Conservation (phyloP, 2,113 vertebrate genomes). For the Delphinus delphis region DNA sequence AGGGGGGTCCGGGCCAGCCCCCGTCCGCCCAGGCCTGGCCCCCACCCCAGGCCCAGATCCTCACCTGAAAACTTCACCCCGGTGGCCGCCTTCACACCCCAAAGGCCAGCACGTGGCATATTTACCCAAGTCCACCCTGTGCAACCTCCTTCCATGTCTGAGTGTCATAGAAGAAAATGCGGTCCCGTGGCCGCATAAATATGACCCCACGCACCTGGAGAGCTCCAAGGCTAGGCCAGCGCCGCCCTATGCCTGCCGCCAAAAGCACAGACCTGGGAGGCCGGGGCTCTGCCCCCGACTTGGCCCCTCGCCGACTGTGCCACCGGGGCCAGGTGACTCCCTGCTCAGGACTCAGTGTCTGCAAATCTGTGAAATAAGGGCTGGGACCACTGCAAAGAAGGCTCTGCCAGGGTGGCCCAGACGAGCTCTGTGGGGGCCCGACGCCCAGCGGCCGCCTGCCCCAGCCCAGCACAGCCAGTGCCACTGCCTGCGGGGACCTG, state of each 20-base stretch:
- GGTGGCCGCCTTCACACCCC: neutral
- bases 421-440: neutral
- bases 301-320: neutral
- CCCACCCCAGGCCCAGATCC: neutral
- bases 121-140: neutral
- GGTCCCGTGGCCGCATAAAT: accelerated
- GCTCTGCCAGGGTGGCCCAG: neutral
- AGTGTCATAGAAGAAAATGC: accelerated
- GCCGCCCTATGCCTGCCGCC: neutral
- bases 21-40: neutral
- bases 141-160: accelerated
- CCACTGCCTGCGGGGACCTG: no score
- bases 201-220: accelerated
- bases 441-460: accelerated
- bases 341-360: neutral
- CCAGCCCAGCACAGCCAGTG: neutral
- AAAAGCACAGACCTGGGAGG: neutral
- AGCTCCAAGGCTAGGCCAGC: accelerated
- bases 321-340: accelerated
- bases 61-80: neutral
- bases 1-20: neutral
- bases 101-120: accelerated
- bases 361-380: neutral
- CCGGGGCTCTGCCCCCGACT: neutral
- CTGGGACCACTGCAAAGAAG: no score